Percentiles rank a stretch among this genome's conserved stretches.
Conservation (phyloP, 2,113 vertebrate species). For the Motacilla tschutschensis region DNA sequence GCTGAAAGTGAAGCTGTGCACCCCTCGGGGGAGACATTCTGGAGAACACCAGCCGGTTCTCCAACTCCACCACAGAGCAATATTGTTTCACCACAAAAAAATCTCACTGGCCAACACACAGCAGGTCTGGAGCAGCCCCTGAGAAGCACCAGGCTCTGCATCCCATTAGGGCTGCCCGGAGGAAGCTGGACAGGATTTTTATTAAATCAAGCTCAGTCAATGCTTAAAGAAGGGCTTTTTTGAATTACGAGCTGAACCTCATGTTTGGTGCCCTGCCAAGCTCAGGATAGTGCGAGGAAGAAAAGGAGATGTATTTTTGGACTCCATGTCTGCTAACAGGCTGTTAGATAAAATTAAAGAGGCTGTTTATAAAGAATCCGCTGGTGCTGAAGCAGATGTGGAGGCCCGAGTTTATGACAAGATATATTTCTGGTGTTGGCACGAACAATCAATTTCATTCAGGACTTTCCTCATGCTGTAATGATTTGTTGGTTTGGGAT, state of each 20-base stretch:
- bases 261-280: slow-evolving; percentile 63
- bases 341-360: slow-evolving; percentile 61
- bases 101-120: not conserved
- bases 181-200: slow-evolving; percentile 34
- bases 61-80: not conserved
- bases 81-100: not conserved
- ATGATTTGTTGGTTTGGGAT: slow-evolving; percentile 17
- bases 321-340: slow-evolving; percentile 45
- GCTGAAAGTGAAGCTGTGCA: not conserved
- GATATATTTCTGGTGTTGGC: slow-evolving; percentile 28
- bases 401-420: slow-evolving; percentile 27
- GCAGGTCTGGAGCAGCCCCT: not conserved
- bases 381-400: slow-evolving; percentile 52
- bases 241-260: slow-evolving; percentile 61
- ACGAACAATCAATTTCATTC: slow-evolving; percentile 30
- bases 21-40: not conserved
- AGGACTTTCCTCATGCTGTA: not conserved
- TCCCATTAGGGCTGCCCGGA: slow-evolving; percentile 13
- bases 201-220: slow-evolving; percentile 51
- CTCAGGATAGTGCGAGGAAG: slow-evolving; percentile 33
- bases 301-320: slow-evolving; percentile 60
- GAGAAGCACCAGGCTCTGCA: slow-evolving; percentile 14
- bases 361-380: slow-evolving; percentile 53
- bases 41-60: not conserved
- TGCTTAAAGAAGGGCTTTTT: slow-evolving; percentile 52